Evolutionary conservation across 2,797 vertebrate species (phyloP).

Genomic region (Hippopotamyrus pictus): DNA sequence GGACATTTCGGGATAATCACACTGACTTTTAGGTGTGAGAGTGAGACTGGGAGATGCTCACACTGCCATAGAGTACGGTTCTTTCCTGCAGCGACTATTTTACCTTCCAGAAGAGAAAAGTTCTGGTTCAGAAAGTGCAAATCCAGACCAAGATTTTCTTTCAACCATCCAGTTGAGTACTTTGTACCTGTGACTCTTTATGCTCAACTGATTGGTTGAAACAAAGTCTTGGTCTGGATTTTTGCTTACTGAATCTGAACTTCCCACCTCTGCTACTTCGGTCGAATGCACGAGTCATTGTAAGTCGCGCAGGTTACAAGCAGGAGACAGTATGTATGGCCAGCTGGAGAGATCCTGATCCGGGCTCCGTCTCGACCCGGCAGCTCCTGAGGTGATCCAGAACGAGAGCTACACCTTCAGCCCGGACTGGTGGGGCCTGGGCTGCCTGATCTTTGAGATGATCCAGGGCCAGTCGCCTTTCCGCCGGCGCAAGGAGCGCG

Average conservation of each 20-base stretch:
- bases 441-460: constrained; percentile 89
- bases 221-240: background rate
- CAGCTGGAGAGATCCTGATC: background rate
- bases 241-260: background rate
- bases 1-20: background rate
- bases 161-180: background rate
- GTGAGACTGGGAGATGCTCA: background rate
- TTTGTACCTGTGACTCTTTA: background rate
- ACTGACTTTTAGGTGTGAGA: background rate
- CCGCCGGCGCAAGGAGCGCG: constrained; percentile 77
- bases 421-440: constrained; percentile 89
- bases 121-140: background rate
- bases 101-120: background rate
- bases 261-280: background rate
- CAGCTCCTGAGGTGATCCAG: constrained; percentile 86
- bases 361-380: background rate
- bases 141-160: background rate
- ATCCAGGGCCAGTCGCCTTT: constrained; percentile 87
- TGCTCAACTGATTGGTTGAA: background rate
- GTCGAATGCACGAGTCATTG: background rate
- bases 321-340: background rate
- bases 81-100: background rate
- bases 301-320: background rate
- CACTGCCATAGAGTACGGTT: background rate
- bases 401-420: constrained; percentile 80